Percentiles rank a stretch among this genome's conserved stretches.
These are phyloP conservation scores for Gymnoscelis rufifasciata DNA, from an alignment of 2,888 invertebrate species.

Conservation along the genomic window DNA sequence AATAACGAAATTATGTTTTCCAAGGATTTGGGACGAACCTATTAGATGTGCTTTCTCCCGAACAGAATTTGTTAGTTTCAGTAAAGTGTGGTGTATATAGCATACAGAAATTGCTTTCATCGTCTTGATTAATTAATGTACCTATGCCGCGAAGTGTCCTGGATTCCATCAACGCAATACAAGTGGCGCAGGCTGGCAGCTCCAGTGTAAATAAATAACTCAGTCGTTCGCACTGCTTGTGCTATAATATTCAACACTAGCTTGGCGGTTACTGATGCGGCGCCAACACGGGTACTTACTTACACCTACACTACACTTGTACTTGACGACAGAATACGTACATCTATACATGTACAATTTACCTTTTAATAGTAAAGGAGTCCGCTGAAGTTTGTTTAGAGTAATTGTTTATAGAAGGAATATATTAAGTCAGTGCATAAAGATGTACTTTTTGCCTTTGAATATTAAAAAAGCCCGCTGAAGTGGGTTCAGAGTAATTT, in stretches of 20 bases:
- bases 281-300: conserved; percentile 7
- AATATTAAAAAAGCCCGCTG: no score
- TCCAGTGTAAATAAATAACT: conserved; percentile 35
- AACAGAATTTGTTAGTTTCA: background rate
- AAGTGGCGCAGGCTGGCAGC: conserved; percentile 7
- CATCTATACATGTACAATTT: no score
- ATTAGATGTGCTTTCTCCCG: no score
- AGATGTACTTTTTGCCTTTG: no score
- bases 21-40: no score
- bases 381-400: no score
- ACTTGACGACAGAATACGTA: background rate
- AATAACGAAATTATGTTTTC: background rate
- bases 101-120: conserved; percentile 1
- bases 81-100: background rate
- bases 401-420: no score
- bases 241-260: conserved; percentile 31
- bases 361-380: no score
- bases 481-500: no score
- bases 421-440: no score
- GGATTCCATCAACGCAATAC: conserved; percentile 19
- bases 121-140: conserved; percentile 16
- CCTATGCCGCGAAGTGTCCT: conserved; percentile 16
- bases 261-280: conserved; percentile 5
- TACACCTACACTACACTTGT: background rate
- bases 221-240: conserved; percentile 27